These are phyloP conservation scores for Apostichopus leukothele DNA, from an alignment of 53 echinoderm and acorn worm genomes.

Conservation along the genomic window DNA sequence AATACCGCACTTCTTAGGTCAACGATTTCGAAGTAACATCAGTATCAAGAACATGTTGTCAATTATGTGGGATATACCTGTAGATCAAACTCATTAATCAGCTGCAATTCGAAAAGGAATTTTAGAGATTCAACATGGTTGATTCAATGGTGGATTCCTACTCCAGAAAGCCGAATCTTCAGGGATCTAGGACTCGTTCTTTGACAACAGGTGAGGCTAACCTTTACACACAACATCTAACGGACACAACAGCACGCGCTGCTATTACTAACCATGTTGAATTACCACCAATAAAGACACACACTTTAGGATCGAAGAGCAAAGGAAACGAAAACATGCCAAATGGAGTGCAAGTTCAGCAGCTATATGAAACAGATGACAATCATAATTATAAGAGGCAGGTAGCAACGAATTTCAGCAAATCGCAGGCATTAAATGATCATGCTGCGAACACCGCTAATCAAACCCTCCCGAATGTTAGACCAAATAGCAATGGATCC, in stretches of 20 bases:
- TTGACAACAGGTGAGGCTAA: conserved; percentile 80
- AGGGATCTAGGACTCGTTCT: conserved; percentile 91
- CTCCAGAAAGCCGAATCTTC: conserved; percentile 94
- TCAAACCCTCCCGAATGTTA: conserved; percentile 68
- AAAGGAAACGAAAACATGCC: conserved; percentile 84
- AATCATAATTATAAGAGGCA: conserved; percentile 93
- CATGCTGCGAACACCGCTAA: conserved; percentile 52
- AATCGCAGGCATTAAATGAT: conserved; percentile 71
- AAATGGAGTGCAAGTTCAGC: conserved; percentile 89
- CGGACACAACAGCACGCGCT: conserved; percentile 69
- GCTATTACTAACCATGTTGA: conserved; percentile 83
- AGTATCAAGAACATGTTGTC: not conserved
- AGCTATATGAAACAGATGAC: conserved; percentile 97
- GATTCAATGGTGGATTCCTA: conserved; percentile 97
- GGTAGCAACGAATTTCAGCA: conserved; percentile 50
- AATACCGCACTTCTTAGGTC: conserved; percentile 38
- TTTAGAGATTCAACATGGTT: conserved; percentile 61
- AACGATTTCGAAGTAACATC: not conserved
- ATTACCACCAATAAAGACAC: conserved; percentile 96
- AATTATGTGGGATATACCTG: not conserved
- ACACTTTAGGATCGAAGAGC: conserved; percentile 75
- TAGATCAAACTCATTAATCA: not conserved
- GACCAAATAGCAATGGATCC: conserved; percentile 89
- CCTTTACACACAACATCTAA: conserved; percentile 75
- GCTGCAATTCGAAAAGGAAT: not conserved